These are phyloP conservation scores for Coilia nasus DNA, from an alignment of 2,797 vertebrate genomes.

Conservation along the genomic window DNA sequence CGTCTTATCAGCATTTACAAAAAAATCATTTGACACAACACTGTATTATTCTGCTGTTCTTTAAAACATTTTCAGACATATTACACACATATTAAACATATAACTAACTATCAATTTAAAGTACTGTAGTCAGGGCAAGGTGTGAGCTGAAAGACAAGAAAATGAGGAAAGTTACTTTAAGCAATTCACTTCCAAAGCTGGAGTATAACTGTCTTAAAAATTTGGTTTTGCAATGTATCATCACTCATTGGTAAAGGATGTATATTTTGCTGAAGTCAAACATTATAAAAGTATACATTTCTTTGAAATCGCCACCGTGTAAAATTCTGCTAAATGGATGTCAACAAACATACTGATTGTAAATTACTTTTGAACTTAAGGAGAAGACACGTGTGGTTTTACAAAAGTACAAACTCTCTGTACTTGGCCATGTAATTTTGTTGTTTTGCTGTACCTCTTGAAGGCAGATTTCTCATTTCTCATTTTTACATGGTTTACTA, in stretches of 20 bases:
- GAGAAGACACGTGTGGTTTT: neutral
- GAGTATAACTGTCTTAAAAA: neutral
- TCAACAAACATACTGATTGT: neutral
- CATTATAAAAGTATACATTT: neutral
- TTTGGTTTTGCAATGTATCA: neutral
- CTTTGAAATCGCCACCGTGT: neutral
- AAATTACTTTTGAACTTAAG: neutral
- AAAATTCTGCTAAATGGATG: neutral
- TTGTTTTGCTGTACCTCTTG: neutral
- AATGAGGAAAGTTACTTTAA: no score
- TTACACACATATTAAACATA: no score
- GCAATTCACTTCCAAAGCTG: no score
- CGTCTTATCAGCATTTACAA: no score
- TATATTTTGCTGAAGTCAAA: neutral
- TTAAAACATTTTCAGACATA: no score
- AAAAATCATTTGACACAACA: no score
- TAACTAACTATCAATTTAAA: no score
- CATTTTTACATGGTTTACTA: no score
- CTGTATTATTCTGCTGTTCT: no score
- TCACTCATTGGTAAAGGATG: neutral
- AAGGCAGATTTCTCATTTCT: neutral
- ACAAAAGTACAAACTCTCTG: neutral
- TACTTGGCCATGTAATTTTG: neutral
- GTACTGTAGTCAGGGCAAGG: no score
- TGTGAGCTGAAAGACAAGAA: no score